Evolutionary conservation across 2,797 vertebrate genomes (phyloP).

Genomic region (Okamejei kenojei): DNA sequence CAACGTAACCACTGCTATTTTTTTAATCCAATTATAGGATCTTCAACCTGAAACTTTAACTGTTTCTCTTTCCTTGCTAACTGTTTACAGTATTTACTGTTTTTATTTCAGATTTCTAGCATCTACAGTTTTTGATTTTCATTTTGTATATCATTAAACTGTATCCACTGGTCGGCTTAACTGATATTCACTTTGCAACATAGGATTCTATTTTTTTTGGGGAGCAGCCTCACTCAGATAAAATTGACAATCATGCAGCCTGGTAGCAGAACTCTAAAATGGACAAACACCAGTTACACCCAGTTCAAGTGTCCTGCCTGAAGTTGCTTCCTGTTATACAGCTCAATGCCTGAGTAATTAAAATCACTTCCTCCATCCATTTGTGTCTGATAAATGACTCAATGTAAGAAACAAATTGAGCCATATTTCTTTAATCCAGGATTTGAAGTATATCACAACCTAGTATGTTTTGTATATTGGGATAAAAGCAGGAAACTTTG

Average conservation of each 20-base stretch:
- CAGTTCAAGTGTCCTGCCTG: background rate
- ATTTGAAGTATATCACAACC: background rate
- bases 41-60: background rate
- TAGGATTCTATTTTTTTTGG: background rate
- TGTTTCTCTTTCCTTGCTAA: background rate
- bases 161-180: background rate
- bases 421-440: background rate
- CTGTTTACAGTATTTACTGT: too few species aligned
- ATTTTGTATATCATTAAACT: background rate
- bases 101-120: too few species aligned
- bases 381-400: background rate
- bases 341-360: background rate
- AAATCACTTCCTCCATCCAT: background rate
- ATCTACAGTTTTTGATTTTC: background rate
- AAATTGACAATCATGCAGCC: background rate
- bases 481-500: background rate
- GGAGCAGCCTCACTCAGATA: background rate
- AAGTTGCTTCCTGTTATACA: constrained; percentile 12
- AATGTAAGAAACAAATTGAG: background rate
- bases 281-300: background rate
- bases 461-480: background rate
- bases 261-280: background rate
- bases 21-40: too few species aligned
- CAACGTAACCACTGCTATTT: too few species aligned
- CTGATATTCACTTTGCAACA: too few species aligned